Base-by-base conservation (phyloP, 2,113 vertebrate species). In the Neodon shergylaensis region DNA sequence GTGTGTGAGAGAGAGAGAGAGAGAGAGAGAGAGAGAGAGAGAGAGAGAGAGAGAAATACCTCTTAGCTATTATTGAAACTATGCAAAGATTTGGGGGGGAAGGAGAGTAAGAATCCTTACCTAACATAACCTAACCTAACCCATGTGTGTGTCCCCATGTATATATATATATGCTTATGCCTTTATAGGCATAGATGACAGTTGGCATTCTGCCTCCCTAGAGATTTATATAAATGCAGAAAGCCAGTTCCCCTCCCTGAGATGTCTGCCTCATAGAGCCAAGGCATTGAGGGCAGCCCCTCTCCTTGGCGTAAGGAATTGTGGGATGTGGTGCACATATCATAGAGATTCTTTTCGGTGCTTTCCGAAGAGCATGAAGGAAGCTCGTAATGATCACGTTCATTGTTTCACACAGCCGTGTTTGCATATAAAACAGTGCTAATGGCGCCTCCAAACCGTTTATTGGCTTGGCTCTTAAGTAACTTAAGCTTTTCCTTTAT, bases 341-440 rank as follows among this genome's bases (percentile, higher is more conserved):
- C 76, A 96, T 61, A 73, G 42, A 77, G 61, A 82, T 77, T 66
- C 94, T 95, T 47, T 5, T 79, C 73, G 52, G 72, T 58, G 68
- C 81, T 91, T 87, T 88, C 52, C 73, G 78, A 65, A 94, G 95
- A 83, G 39, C 63, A 70, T 89, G 44, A 82, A 70, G 83, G 61
- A 52, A 36, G 63, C 63, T 95, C 5, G 0, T 96, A 92, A 97
- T 58, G 84, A 94, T 79, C 70, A 36, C 76, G 44, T 74, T 93
- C 95, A 54, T 77, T 92, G 95, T 96, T 92, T 66, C 86, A 24
- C 86, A 28, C 72, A 92, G 66, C 61, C 94, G 52, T 47, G 44
- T 96, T 97, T 95, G 92, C 94, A 95, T 97, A 94, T 94, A 95
- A 97, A 97, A 94, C 92, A 61, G 65, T 52, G 81, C 92, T 94